A percentile compares a stretch with the other conserved stretches of the same genome.
These are phyloP conservation scores for Axea sp. DNA, from an alignment of 2,888 invertebrate species.

Conservation along the genomic window DNA sequence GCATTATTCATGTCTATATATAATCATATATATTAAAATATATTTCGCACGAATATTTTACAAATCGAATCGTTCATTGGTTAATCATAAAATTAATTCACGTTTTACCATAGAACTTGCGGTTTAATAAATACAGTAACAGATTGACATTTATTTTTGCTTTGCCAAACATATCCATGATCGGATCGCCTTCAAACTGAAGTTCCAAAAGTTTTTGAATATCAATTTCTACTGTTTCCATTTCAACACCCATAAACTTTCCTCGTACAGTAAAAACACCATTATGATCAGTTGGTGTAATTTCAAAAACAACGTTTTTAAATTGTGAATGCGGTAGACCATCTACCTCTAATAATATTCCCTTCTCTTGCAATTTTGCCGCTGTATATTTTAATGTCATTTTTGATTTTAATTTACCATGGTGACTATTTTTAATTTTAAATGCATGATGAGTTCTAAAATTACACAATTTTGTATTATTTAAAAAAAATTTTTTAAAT, in stretches of 20 bases:
- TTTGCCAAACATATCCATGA: constrained; percentile 89
- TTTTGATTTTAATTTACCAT: constrained; percentile 82
- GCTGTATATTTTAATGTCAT: constrained; percentile 85
- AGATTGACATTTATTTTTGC: constrained; percentile 89
- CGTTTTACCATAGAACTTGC: constrained; percentile 86
- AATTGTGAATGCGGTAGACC: constrained; percentile 85
- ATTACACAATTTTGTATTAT: not conserved
- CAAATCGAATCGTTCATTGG: constrained; percentile 1
- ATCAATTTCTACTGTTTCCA: constrained; percentile 86
- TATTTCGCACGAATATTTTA: constrained; percentile 10
- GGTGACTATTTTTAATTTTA: constrained; percentile 72
- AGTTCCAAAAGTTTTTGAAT: constrained; percentile 87
- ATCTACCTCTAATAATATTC: constrained; percentile 86
- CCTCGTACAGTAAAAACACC: constrained; percentile 86
- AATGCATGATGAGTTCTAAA: constrained; percentile 82
- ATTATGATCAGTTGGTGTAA: constrained; percentile 84
- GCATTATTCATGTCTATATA: constrained; percentile 10
- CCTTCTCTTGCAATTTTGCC: constrained; percentile 85
- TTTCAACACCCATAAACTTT: constrained; percentile 88
- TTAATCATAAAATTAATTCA: constrained; percentile 46
- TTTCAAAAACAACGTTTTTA: constrained; percentile 88
- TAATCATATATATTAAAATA: constrained; percentile 26
- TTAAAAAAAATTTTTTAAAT: not conserved
- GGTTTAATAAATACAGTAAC: constrained; percentile 86
- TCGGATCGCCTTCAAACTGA: constrained; percentile 87